These are phyloP conservation scores for Phalloptychus januarius DNA, from an alignment of 2,797 vertebrate species.

Conservation along the genomic window DNA sequence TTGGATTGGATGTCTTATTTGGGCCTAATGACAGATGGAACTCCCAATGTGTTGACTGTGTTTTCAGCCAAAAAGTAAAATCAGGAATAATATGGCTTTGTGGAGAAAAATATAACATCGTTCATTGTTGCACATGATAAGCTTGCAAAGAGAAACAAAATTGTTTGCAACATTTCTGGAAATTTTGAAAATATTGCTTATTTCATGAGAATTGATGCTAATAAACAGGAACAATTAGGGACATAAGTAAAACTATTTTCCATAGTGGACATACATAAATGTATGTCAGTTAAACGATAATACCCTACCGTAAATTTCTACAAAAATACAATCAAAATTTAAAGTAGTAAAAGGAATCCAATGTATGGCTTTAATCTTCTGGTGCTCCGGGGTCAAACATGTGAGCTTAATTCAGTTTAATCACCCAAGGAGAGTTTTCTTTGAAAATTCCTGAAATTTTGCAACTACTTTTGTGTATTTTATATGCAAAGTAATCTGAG, in stretches of 20 bases:
- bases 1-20: slow-evolving; percentile 40
- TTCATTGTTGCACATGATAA: background rate
- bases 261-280: background rate
- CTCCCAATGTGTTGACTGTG: slow-evolving; percentile 44
- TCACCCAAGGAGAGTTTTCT: background rate
- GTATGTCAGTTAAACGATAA: background rate
- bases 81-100: slow-evolving; percentile 21
- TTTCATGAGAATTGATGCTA: background rate
- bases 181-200: background rate
- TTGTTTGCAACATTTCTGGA: background rate
- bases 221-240: background rate
- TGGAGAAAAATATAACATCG: background rate
- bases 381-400: background rate
- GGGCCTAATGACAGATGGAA: slow-evolving; percentile 39
- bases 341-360: background rate
- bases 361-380: background rate
- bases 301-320: background rate
- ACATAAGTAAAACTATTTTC: background rate
- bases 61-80: slow-evolving; percentile 50
- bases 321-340: background rate
- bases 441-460: background rate
- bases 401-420: background rate
- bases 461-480: background rate
- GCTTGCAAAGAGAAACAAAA: background rate
- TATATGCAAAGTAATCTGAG: background rate